phyloP scores from a whole-genome alignment of 2,113 vertebrate species.

The Anser cygnoides region DNA sequence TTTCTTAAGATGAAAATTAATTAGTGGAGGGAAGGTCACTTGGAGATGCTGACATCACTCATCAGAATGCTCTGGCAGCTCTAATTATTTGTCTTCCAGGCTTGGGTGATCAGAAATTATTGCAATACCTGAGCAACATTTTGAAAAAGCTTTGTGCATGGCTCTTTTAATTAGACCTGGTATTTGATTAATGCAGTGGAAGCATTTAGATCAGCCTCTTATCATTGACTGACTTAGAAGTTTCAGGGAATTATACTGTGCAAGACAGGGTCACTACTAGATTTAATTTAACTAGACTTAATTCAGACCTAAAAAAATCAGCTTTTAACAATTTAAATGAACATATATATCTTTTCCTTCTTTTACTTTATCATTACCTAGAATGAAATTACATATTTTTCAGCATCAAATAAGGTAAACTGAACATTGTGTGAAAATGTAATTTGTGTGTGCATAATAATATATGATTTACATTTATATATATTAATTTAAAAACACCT shows the following conservation, averaged over 20 bases:
- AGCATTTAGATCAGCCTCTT: slow-evolving; percentile 94
- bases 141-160: slow-evolving; percentile 98
- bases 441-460: slow-evolving; percentile 48
- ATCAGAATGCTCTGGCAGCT: slow-evolving; percentile 99
- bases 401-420: not conserved
- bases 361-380: slow-evolving; percentile 44
- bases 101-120: slow-evolving; percentile 99
- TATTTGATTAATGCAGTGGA: slow-evolving; percentile 99
- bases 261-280: slow-evolving; percentile 87
- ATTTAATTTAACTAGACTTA: slow-evolving; percentile 28
- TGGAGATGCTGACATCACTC: slow-evolving; percentile 99
- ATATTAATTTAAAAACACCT: slow-evolving; percentile 37
- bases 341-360: slow-evolving; percentile 51
- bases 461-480: slow-evolving; percentile 11
- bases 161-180: slow-evolving; percentile 99
- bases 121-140: slow-evolving; percentile 99
- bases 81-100: slow-evolving; percentile 99
- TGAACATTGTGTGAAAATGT: not conserved
- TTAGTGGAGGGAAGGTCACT: slow-evolving; percentile 99
- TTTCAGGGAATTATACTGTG: slow-evolving; percentile 91
- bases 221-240: slow-evolving; percentile 96
- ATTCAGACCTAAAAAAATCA: slow-evolving; percentile 63
- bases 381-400: slow-evolving; percentile 27
- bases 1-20: slow-evolving; percentile 99
- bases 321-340: slow-evolving; percentile 62